Evolutionary conservation across 2,888 invertebrate genomes (phyloP).

Genomic region (Cheilosia grossa): DNA sequence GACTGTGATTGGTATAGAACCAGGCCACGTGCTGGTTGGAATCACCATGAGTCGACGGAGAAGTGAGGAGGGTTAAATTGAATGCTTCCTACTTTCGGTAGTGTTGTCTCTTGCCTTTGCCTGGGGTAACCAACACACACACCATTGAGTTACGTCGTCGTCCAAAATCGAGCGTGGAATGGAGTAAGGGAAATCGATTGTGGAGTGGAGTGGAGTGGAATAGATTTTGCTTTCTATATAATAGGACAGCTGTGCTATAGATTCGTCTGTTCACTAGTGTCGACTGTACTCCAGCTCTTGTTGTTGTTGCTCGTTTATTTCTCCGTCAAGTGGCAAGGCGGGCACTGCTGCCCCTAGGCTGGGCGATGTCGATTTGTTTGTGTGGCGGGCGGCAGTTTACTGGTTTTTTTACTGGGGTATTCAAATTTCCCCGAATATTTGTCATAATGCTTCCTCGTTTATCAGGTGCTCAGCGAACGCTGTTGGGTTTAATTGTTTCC

Average conservation of each 20-base stretch:
- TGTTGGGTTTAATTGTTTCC: slow-evolving; percentile 3
- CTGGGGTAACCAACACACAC: slow-evolving; percentile 25
- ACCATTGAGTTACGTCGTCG: background rate
- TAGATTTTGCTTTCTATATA: background rate
- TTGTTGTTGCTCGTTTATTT: slow-evolving; percentile 5
- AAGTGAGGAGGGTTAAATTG: slow-evolving; percentile 64
- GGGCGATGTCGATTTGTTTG: slow-evolving; percentile 43
- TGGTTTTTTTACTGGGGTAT: slow-evolving; percentile 61
- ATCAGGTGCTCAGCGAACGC: slow-evolving; percentile 80
- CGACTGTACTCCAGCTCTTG: background rate
- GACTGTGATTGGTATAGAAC: slow-evolving; percentile 62
- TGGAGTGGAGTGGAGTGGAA: slow-evolving; percentile 1
- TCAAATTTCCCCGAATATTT: slow-evolving; percentile 75
- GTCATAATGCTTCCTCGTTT: slow-evolving; percentile 82
- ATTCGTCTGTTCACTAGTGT: no score
- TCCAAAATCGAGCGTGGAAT: background rate
- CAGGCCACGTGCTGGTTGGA: slow-evolving; percentile 38
- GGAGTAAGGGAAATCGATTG: slow-evolving; percentile 44
- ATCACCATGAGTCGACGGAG: slow-evolving; percentile 37
- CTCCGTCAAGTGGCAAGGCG: slow-evolving; percentile 25
- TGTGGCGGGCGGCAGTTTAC: slow-evolving; percentile 48
- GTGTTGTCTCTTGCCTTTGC: slow-evolving; percentile 11
- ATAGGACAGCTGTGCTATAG: no score
- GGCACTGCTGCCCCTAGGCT: background rate
- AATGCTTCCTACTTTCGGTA: slow-evolving; percentile 65